These are phyloP conservation scores for Ichneumon xanthorius DNA, from an alignment of 2,888 invertebrate genomes.

Conservation along the genomic window DNA sequence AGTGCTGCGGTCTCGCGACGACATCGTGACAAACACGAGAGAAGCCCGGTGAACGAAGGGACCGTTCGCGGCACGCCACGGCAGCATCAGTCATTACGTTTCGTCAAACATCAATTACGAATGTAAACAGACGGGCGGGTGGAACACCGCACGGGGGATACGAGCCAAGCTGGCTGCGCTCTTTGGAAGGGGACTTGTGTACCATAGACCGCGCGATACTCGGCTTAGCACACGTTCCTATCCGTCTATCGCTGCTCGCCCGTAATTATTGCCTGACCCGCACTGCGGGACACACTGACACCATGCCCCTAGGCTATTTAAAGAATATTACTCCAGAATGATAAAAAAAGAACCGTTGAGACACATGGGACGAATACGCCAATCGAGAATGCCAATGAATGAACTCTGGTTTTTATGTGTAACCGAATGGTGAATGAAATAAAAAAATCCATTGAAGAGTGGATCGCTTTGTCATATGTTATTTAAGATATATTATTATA, in stretches of 20 bases:
- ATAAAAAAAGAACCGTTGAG: not conserved
- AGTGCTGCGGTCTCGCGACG: conserved; percentile 15
- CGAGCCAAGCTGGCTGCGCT: conserved; percentile 7
- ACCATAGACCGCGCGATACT: conserved; percentile 38
- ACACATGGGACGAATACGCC: not conserved
- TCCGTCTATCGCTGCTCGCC: conserved; percentile 16
- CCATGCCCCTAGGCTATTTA: conserved; percentile 61
- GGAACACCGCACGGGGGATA: conserved; percentile 40
- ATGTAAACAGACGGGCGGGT: conserved; percentile 73
- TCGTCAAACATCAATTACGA: conserved; percentile 80
- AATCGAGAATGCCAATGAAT: not conserved
- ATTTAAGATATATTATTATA: too few species aligned
- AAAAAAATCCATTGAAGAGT: too few species aligned
- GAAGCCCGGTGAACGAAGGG: not conserved
- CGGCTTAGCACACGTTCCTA: conserved; percentile 35
- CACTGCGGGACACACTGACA: conserved; percentile 71
- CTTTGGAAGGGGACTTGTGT: conserved; percentile 28
- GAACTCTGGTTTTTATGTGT: not conserved
- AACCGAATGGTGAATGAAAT: too few species aligned
- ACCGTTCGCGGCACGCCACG: conserved; percentile 1
- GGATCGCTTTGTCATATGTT: too few species aligned
- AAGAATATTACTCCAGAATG: conserved; percentile 4
- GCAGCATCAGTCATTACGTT: conserved; percentile 61
- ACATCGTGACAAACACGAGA: conserved; percentile 46
- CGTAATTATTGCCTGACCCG: conserved; percentile 70